Base-by-base conservation (phyloP, 2,888 invertebrate species). In the Himalopsyche tibetana region DNA sequence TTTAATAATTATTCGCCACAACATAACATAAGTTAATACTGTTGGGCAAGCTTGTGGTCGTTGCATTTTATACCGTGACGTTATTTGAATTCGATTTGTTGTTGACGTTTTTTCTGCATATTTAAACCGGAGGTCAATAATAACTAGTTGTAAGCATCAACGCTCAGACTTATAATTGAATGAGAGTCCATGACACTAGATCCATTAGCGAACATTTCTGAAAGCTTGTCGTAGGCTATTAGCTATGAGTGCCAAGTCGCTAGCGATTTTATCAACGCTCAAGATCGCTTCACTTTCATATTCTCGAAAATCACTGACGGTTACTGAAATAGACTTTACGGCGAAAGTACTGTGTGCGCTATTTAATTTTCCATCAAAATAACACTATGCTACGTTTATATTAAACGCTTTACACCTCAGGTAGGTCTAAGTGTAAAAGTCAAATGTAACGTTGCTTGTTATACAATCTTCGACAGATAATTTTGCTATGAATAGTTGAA, bases 131-230 rank as follows among this genome's bases (percentile, higher is more conserved):
- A 63, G 63, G 63, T 63, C 63, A 63, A 63, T 63, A 63, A 28
- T 63, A 19, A 28, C 28, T 63, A 19, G 19, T 63, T 19, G 38
- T 45, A 19, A 19, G 38, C 51, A 15, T 80, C 84, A 79, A 55
- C 80, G 51, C 80, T 56, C 55, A 51, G 80, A 40, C 55, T 80
- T 56, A 42, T 84, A 84, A 84, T 84, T 80, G 81, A 51, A 84
- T 80, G 80, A 80, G 63, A 80, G 84, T 56, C 55, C 84, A 40
- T 45, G 80, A 84, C 84, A 80, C 84, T 84, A 80, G 80, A 80
- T 38, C 84, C 81, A 80, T 84, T 80, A 84, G 40, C 80, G 55
- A 51, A 56, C 84, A 84, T 84, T 80, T 80, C 40, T 51, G 42
- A 51, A 55, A 55, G 55, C 51, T 84, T 84, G 51, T 63, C 63